These are phyloP conservation scores for Pardosa pseudoannulata DNA, from an alignment of 2,888 invertebrate species.

Conservation along the genomic window DNA sequence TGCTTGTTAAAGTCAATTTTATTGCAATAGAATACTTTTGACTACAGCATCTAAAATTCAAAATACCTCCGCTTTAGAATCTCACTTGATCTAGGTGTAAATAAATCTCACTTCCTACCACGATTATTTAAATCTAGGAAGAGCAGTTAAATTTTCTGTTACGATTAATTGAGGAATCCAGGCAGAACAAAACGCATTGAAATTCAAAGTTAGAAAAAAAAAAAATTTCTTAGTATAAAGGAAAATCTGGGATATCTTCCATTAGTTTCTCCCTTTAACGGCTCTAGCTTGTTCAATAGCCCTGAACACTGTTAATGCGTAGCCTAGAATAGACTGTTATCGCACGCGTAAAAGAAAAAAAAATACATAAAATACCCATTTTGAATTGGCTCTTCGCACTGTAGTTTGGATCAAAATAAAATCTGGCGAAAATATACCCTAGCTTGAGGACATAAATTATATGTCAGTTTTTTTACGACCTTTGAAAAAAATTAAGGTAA, in stretches of 20 bases:
- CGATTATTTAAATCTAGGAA: constrained; percentile 21
- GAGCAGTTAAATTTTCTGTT: constrained; percentile 17
- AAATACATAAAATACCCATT: constrained; percentile 2
- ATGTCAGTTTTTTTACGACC: constrained; percentile 45
- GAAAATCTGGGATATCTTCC: constrained; percentile 27
- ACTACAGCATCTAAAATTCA: neutral
- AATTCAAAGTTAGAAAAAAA: constrained; percentile 12
- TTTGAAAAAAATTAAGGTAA: neutral
- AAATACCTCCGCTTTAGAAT: neutral
- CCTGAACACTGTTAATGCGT: constrained; percentile 57
- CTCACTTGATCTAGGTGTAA: neutral
- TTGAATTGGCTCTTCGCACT: neutral
- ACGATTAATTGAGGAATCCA: constrained; percentile 58
- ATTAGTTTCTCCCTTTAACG: constrained; percentile 25
- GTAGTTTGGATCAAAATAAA: constrained; percentile 2
- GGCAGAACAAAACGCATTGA: constrained; percentile 49
- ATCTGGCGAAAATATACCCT: constrained; percentile 39
- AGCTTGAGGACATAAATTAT: constrained; percentile 49
- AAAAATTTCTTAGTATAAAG: constrained; percentile 8
- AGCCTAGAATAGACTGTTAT: constrained; percentile 48
- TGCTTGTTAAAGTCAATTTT: neutral
- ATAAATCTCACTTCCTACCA: constrained; percentile 23
- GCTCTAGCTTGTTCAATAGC: constrained; percentile 56
- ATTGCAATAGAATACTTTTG: neutral
- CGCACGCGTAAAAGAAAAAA: constrained; percentile 31